Evolutionary conservation across 2,888 invertebrate genomes (phyloP), one percentile per base, ranked within the genome.

Genomic region (Eulithis prunata): DNA sequence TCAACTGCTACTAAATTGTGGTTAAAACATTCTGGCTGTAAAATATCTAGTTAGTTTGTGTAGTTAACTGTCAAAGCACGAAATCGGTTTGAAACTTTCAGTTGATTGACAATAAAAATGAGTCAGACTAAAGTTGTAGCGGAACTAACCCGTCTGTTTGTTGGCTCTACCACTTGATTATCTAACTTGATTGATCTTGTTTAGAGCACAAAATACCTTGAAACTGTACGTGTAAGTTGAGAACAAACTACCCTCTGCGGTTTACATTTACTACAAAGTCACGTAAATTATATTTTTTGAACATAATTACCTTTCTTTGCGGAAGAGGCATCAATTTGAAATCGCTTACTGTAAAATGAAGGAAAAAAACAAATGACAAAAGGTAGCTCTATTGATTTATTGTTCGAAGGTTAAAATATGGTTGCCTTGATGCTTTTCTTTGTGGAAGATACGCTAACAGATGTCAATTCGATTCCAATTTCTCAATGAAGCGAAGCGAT

Each of bases 401-500:
- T 49, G 21, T 49, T 21, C 21, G 14, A 11, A 10, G 3, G 11
- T 21, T 21, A 21, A 21, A 4, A 14, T 49, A 49, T 11, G 1
- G 13, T 47, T 47, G 47, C 7, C 47, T 45, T 45, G 13, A 21
- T 21, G 3, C 21, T 10, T 3, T 21, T 14, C 49, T 49, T 49
- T 21, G 49, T 21, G 62, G 10, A 61, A 62, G 53, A 64, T 57
- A 32, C 51, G 62, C 52, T 62, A 69, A 71, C 71, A 62, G 75
- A 75, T 77, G 73, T 74, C 78, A 77, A 78, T 73, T 70, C 64
- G 68, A 70, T 71, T 76, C 62, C 62, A 74, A 77, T 78, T 79
- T 75, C 76, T 81, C 78, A 79, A 81, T 81, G 81, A 75, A 78
- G 76, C 73, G 72, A 68, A 71, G 61, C 68, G 72, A 62, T 70